Base-by-base conservation (phyloP, 1,140 invertebrate genomes). In the Agraylea sexmaculata region DNA sequence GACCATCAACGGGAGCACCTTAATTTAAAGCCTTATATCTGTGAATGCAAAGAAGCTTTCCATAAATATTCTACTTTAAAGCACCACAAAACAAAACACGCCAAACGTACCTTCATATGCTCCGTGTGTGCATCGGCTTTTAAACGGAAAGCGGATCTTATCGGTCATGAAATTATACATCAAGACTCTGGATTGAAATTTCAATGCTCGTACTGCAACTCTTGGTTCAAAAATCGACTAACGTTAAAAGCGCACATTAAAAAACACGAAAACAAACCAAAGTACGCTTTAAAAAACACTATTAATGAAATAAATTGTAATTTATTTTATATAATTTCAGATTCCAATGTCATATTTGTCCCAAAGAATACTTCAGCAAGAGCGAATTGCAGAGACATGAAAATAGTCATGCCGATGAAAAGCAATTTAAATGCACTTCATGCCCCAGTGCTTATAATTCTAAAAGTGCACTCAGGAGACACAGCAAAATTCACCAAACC, bases 91-190 rank as follows among this genome's bases (percentile, higher is more conserved):
- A 37, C 40, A 1, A 43, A 44, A 16, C 47, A 50, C 43, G 41
- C 21, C 18, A 36, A 46, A 15, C 32, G 39, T 17, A 29, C 31
- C 5, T 50, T 50, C 35, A 43, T 46, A 17, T 50, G 47, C 32
- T 35, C 34, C 12, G 30, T 46, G 10, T 50, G 47, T 37, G 28
- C 37, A 0, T 20, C 41, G n/a, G 38, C 44, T 1, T 50, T 50
- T 20, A 50, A 46, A 21, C n/a, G 47, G 3, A 50, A 46, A 44
- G 38, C 40, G 17, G 47, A 50, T 21, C 27, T 50, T 1, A 37
- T 20, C 10, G 45, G 37, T 16, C 47, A 50, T 18, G 47, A 50
- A 19, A 50, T 46, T 3, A 46, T 46, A 11, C 47, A 50, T 19
- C 31, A 46, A 41, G 45, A 50, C 36, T 41, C 41, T n/a, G 47